A percentile compares a stretch with the other conserved stretches of the same genome.
phyloP scores from a whole-genome alignment of 1,140 invertebrate species.

The Habropoda laboriosa region DNA sequence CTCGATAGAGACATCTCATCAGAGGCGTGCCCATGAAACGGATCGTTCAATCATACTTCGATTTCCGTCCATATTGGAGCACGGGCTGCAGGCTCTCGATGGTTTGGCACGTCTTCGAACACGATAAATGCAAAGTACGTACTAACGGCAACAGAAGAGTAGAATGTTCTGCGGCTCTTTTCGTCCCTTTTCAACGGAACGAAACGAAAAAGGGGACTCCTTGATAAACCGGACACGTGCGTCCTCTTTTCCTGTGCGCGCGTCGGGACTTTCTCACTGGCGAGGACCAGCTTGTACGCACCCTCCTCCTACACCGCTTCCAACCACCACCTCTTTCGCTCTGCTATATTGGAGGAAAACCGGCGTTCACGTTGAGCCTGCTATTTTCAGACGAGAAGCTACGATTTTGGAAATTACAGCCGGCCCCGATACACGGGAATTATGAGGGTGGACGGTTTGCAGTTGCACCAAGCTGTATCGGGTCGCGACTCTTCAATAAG shows the following conservation, averaged over 20 bases:
- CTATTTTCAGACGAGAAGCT: conserved; percentile 26
- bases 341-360: conserved; percentile 19
- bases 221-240: conserved; percentile 60
- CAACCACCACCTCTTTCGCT: too few relatives aligned
- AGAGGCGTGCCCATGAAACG: not conserved
- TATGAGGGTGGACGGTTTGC: not conserved
- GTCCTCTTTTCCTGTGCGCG: conserved; percentile 17
- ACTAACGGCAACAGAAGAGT: conserved; percentile 61
- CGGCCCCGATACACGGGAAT: not conserved
- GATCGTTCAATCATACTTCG: conserved; percentile 39
- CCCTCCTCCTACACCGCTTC: not conserved
- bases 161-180: conserved; percentile 32
- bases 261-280: not conserved
- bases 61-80: conserved; percentile 8
- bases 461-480: not conserved
- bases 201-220: conserved; percentile 7
- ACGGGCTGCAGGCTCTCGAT: not conserved
- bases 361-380: not conserved
- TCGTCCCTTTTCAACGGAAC: not conserved
- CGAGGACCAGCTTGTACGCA: conserved; percentile 26
- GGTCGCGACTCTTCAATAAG: conserved; percentile 12
- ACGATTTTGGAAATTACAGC: conserved; percentile 41
- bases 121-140: conserved; percentile 64
- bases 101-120: conserved; percentile 34
- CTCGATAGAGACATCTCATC: not conserved